phyloP scores from a whole-genome alignment of 1,140 invertebrate genomes.

The Babylonia areolata region DNA sequence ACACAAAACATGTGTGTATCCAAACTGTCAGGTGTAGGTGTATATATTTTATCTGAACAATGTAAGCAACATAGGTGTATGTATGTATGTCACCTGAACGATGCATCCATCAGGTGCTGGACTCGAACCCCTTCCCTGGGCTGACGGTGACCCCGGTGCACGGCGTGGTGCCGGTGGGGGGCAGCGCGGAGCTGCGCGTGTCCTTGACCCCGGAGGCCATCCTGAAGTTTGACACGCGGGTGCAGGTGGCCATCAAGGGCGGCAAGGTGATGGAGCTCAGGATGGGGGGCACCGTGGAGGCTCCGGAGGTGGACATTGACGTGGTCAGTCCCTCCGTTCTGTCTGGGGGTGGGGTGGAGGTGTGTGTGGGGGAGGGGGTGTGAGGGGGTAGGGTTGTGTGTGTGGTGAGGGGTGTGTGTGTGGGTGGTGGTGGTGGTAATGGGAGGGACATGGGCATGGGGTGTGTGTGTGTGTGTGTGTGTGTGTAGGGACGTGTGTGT shows the following conservation, averaged over 20 bases:
- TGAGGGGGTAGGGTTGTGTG: neutral
- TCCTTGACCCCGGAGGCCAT: conserved; percentile 71
- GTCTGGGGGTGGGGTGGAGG: neutral
- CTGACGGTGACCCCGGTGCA: conserved; percentile 70
- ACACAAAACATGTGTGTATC: too few relatives aligned
- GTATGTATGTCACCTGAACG: too few relatives aligned
- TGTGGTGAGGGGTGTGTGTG: neutral
- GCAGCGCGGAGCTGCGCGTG: conserved; percentile 68
- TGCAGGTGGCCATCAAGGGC: conserved; percentile 72
- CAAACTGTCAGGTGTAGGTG: too few relatives aligned
- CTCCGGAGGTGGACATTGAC: conserved; percentile 73
- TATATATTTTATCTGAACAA: too few relatives aligned
- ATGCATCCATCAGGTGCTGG: conserved; percentile 71
- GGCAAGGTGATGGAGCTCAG: conserved; percentile 71
- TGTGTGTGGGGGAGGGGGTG: neutral
- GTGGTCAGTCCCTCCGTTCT: conserved; percentile 61
- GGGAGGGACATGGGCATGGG: too few relatives aligned
- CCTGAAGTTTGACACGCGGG: conserved; percentile 75
- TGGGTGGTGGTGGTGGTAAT: too few relatives aligned
- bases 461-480: neutral
- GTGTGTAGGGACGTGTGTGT: neutral
- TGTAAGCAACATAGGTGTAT: too few relatives aligned
- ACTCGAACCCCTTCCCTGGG: conserved; percentile 74
- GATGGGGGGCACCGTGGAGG: conserved; percentile 74
- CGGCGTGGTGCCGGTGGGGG: conserved; percentile 74